Evolutionary conservation across 2,888 invertebrate species (phyloP).

Genomic region (Oxystoma pomonae): DNA sequence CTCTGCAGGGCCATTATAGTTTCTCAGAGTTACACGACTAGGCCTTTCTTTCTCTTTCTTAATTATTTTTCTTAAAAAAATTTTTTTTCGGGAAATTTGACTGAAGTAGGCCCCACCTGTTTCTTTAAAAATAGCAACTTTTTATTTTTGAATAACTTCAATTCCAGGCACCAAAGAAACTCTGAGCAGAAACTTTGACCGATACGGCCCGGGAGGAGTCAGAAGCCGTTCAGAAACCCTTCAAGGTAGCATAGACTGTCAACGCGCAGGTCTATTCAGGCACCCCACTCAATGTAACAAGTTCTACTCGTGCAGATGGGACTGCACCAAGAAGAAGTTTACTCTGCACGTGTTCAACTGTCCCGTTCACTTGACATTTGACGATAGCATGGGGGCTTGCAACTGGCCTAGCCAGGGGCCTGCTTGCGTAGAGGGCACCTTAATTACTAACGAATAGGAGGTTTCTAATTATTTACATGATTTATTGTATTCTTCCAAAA

Average conservation of each 20-base stretch:
- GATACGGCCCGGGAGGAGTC: conserved; percentile 60
- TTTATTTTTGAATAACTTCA: too few species aligned
- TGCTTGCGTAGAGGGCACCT: conserved; percentile 67
- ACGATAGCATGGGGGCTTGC: conserved; percentile 70
- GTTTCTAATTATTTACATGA: too few species aligned
- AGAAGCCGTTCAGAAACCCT: conserved; percentile 57
- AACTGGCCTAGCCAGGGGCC: conserved; percentile 81
- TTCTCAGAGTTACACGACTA: too few species aligned
- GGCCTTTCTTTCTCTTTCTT: too few species aligned
- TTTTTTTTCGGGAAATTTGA: too few species aligned
- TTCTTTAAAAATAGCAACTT: background rate
- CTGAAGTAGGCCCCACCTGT: too few species aligned
- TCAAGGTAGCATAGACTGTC: conserved; percentile 58
- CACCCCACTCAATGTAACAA: conserved; percentile 78
- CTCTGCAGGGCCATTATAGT: too few species aligned
- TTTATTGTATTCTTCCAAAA: too few species aligned
- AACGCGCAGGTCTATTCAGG: conserved; percentile 59
- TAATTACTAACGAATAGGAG: conserved; percentile 43
- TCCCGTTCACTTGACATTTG: conserved; percentile 74
- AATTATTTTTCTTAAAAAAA: too few species aligned
- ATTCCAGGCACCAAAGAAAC: conserved; percentile 45
- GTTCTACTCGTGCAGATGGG: conserved; percentile 80
- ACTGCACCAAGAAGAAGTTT: conserved; percentile 69
- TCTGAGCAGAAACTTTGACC: conserved; percentile 47
- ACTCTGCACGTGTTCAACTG: conserved; percentile 75